Base-by-base conservation (phyloP, 2,113 vertebrate species). In the Myocastor coypus region DNA sequence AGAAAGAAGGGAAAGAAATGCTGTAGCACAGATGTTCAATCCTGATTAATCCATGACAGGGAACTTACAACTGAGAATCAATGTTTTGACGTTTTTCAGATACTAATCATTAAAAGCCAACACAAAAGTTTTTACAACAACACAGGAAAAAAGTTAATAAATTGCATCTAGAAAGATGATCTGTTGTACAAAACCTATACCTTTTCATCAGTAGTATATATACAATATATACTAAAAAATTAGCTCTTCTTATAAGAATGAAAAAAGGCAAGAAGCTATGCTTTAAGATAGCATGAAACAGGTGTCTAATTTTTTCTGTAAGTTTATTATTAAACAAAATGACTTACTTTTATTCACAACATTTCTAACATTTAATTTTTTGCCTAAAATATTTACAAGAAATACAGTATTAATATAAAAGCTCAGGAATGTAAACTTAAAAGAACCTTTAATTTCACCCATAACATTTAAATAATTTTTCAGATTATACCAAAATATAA, bases 61-160 rank as follows among this genome's bases (percentile, higher is more conserved):
- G 85, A 98, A 96, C 97, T 98, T 52, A 92, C 97, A 98, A 98
- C 97, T 97, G 98, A 98, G 99, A 99, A 99, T 99, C 99, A 98
- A 98, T 99, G 98, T 99, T 99, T 98, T 98, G 98, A 98, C 97
- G 37, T 99, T 99, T 98, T 98, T 98, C 97, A 98, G 98, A 98
- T 98, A 98, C 98, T 97, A 96, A 98, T 98, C 98, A 98, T 99
- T 98, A 98, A 98, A 98, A 99, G 98, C 97, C 98, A 97, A 98
- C 98, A 98, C 92, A 87, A 96, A 97, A 98, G 98, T 98, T 98
- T 94, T 97, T 97, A 97, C 95, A 98, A 98, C 97, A 97, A 96
- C 78, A 92, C 91, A 92, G 92, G 30, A 87, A 85, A 85, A 57
- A 95, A 97, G 97, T 98, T 98, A 98, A 98, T 95, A 97, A 97